A percentile compares a stretch with the other conserved stretches of the same genome.
Conservation (phyloP, 2,797 vertebrate species). For the Danio choprae region DNA sequence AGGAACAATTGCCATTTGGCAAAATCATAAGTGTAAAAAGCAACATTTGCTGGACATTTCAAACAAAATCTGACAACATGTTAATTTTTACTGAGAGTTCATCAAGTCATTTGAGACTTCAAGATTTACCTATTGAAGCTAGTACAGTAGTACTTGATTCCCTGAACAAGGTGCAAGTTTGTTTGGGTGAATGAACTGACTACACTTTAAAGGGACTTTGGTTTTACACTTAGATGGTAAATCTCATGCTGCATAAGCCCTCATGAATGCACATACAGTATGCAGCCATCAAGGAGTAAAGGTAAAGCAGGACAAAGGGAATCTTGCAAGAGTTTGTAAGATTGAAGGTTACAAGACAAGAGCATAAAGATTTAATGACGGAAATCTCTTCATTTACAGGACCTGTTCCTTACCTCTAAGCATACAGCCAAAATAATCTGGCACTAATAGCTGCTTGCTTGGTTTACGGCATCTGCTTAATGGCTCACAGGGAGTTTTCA, state of each 20-base stretch:
- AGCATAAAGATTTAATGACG: neutral
- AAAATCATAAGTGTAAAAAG: neutral
- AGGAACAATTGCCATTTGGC: too few relatives aligned
- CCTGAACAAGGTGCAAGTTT: too few relatives aligned
- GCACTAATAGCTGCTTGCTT: slow-evolving; percentile 2
- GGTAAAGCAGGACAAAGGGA: neutral
- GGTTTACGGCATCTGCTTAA: slow-evolving; percentile 20
- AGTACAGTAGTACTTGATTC: too few relatives aligned
- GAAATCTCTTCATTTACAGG: neutral
- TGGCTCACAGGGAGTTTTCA: slow-evolving; percentile 3
- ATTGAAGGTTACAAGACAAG: neutral
- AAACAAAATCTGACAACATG: neutral
- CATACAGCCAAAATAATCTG: neutral
- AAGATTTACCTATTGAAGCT: too few relatives aligned
- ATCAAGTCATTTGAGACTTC: too few relatives aligned
- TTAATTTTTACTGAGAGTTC: too few relatives aligned
- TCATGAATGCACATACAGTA: neutral
- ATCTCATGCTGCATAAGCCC: neutral
- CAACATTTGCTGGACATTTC: neutral
- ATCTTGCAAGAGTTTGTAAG: neutral
- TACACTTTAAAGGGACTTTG: too few relatives aligned
- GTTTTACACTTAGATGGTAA: neutral
- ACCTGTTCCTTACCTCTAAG: neutral
- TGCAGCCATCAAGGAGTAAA: neutral
- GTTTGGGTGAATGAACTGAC: too few relatives aligned